Percentiles rank a stretch among this genome's conserved stretches.
Conservation (phyloP, 2,888 invertebrate genomes). For the Agrenia bidenticulata region DNA sequence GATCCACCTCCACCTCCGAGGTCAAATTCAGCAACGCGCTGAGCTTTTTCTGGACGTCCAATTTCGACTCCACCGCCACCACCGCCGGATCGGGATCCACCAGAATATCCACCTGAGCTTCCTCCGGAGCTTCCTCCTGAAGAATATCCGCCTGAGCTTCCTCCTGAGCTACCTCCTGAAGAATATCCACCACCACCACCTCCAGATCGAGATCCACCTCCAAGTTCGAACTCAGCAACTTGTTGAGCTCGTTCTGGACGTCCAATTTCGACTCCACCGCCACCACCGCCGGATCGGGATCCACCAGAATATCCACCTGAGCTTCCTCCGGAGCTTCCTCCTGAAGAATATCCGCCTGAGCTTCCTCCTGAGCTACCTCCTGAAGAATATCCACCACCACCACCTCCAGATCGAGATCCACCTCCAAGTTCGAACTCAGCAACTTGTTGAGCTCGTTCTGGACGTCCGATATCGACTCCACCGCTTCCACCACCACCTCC, state of each 20-base stretch:
- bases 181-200: conserved; percentile 8
- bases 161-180: no score
- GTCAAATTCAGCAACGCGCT: conserved; percentile 19
- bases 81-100: conserved; percentile 23
- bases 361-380: conserved; percentile 24
- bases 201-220: conserved; percentile 20
- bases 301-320: conserved; percentile 23
- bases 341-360: conserved; percentile 20
- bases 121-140: no score
- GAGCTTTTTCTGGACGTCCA: conserved; percentile 6
- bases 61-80: conserved; percentile 37
- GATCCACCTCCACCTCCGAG: conserved; percentile 15
- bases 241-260: conserved; percentile 35
- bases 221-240: conserved; percentile 31
- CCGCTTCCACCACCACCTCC: conserved; percentile 20
- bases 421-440: conserved; percentile 28
- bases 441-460: conserved; percentile 31
- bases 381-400: conserved; percentile 4
- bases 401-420: conserved; percentile 13
- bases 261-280: conserved; percentile 33
- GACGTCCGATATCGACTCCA: conserved; percentile 19
- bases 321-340: conserved; percentile 18
- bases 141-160: conserved; percentile 16
- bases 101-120: no score
- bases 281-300: conserved; percentile 19